These are phyloP conservation scores for Acanthosepion esculentum DNA, from an alignment of 2,888 invertebrate species.

Conservation along the genomic window DNA sequence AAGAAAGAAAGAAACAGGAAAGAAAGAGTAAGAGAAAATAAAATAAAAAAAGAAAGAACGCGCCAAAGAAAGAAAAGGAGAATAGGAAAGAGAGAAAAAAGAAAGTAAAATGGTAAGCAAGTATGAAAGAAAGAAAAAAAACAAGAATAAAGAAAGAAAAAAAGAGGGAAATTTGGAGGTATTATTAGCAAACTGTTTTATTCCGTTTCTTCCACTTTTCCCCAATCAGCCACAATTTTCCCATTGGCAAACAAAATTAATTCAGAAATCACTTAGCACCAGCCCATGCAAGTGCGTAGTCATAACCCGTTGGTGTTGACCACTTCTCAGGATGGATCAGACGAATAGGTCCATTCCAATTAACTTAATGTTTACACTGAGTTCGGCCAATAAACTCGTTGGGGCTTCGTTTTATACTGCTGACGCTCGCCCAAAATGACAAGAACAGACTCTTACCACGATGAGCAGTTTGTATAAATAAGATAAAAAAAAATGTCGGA, in stretches of 20 bases:
- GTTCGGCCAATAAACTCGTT: neutral
- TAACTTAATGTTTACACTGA: conserved; percentile 33
- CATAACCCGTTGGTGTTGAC: neutral
- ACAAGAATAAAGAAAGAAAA: neutral
- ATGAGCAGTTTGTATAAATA: no score
- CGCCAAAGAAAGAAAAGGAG: no score
- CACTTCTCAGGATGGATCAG: neutral
- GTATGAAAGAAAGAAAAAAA: neutral
- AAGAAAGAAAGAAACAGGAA: no score
- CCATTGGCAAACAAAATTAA: neutral
- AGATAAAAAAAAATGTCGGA: neutral
- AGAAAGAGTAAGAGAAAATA: no score
- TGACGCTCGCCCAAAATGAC: neutral
- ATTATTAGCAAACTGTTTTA: neutral
- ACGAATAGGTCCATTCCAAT: neutral
- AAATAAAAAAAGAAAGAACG: no score
- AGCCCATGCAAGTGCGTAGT: neutral
- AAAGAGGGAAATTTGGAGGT: neutral
- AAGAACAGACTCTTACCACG: neutral
- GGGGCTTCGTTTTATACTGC: neutral
- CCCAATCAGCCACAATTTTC: neutral
- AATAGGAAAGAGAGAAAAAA: no score
- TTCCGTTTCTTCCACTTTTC: neutral
- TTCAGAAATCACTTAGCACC: neutral
- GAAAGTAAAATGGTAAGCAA: no score